Base-by-base conservation (phyloP, 23 tunicate species). In the Ciona savignyi region DNA sequence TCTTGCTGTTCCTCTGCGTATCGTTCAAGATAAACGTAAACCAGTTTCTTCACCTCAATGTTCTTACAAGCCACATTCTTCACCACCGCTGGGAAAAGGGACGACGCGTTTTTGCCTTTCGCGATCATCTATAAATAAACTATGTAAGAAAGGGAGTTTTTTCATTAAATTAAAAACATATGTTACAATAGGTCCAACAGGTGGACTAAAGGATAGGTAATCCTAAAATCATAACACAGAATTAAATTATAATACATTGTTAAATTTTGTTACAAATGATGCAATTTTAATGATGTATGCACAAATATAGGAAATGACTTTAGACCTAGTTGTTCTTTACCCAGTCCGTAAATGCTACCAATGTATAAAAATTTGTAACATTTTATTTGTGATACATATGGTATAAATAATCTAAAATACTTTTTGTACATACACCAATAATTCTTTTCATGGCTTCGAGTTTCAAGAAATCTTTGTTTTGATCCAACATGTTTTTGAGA, bases 1-100 rank as follows among this genome's bases (percentile, higher is more conserved):
- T 94, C 99, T 75, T 94, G 99, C 63, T 94, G 99, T 74, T 94
- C 99, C 51, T 94, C 99, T 22, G 99, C 99, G 65, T 94, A 94
- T 56, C 99, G 77, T 61, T 94, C 99, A 76, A 94, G 66, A 64
- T 94, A 94, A 35, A 94, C 99, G 74, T 94, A 94, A 60, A 94
- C 99, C 4, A 94, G 60, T 67, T 94, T 94, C 33, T 94, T 94
- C 32, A 94, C 85, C 71, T 94, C 99, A 67, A 87, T 87, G 48
- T 94, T 86, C 71, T 87, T 86, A 73, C 88, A 82, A 2, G 99
- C 99, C 20, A 94, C 99, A 65, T 86, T 87, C 68, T 94, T 94
- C 60, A 94, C 99, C 26, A 94, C 93, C 2, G 95, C 90, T 1
- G 99, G 99, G 64, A 94, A 94, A 34, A 94, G 35, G 2, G 30